Base-by-base conservation (phyloP, 2,888 invertebrate species). In the Liodrosophila aerea region DNA sequence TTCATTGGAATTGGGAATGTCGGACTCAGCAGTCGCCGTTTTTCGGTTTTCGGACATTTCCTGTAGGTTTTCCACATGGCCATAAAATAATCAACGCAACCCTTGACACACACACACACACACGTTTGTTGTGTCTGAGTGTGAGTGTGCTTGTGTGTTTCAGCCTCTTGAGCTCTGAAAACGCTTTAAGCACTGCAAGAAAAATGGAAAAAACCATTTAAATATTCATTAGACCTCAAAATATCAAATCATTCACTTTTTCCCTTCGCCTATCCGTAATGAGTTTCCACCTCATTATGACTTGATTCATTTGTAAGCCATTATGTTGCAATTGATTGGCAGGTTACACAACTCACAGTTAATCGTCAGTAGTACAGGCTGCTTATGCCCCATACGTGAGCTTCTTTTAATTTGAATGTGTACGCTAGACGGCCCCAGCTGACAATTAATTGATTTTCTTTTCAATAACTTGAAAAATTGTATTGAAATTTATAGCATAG, bases 1-100 rank as follows among this genome's bases (percentile, higher is more conserved):
- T 60, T 71, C 65, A 41, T 11, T 74, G 70, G 61, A 72, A 72
- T 22, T 22, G n/a, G n/a, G n/a, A 64, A 54, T 45, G 36, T 33
- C 12, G 40, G 40, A 34, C 56, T 49, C 49, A 34, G 40, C 49
- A 50, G 70, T 56, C 44, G 47, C 18, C 18, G 11, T 4, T 43
- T 30, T 22, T 46, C 34, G 57, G 41, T 18, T 49, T 65, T 64
- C 56, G 68, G 64, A 64, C 76, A 83, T 85, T 78, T 78, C 65
- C 84, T 76, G 68, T 76, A 64, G 60, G 65, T 85, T 78, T 22
- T 83, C 81, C 84, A 78, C 84, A 78, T 78, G 86, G 81, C 84
- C 84, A 85, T 78, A 78, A 85, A 78, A 73, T 66, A 72, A 80
- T 80, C 80, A 83, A 64, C 76, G 56, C 84, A 85, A 80, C 86